A percentile compares a stretch with the other conserved stretches of the same genome.
phyloP scores from a whole-genome alignment of 1,140 invertebrate species.

The Drosophila arizonae region DNA sequence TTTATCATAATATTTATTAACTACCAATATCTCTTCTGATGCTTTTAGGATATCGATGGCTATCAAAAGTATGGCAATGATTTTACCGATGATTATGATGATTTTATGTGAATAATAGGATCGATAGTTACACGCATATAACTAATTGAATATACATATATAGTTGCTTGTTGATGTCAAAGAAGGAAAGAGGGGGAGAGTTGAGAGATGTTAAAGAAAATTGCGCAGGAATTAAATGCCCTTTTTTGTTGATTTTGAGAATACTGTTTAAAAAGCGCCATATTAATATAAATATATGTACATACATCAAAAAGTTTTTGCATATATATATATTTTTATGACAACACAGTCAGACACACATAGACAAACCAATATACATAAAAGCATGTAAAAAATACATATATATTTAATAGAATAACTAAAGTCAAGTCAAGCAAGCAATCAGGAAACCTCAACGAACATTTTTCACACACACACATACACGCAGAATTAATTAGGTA shows the following conservation, averaged over 20 bases:
- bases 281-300: conserved; percentile 57
- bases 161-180: conserved; percentile 71
- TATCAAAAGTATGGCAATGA: conserved; percentile 83
- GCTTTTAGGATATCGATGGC: conserved; percentile 83
- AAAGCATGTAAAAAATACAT: conserved; percentile 23
- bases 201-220: conserved; percentile 61
- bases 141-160: conserved; percentile 65
- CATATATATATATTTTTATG: conserved; percentile 46
- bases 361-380: conserved; percentile 33
- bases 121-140: conserved; percentile 50
- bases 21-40: background rate
- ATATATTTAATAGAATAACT: conserved; percentile 49
- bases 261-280: conserved; percentile 43
- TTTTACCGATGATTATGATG: conserved; percentile 86
- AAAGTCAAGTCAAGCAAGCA: conserved; percentile 70
- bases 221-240: conserved; percentile 69
- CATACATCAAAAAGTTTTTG: conserved; percentile 47
- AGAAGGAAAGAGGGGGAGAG: conserved; percentile 9
- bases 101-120: conserved; percentile 86
- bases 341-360: conserved; percentile 20
- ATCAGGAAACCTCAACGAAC: conserved; percentile 76
- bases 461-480: conserved; percentile 53
- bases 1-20: background rate
- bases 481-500: conserved; percentile 43
- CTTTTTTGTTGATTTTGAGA: conserved; percentile 71